Evolutionary conservation across 2,113 vertebrate genomes (phyloP), one percentile per base, ranked within the genome.

Genomic region (Dasyprocta punctata): DNA sequence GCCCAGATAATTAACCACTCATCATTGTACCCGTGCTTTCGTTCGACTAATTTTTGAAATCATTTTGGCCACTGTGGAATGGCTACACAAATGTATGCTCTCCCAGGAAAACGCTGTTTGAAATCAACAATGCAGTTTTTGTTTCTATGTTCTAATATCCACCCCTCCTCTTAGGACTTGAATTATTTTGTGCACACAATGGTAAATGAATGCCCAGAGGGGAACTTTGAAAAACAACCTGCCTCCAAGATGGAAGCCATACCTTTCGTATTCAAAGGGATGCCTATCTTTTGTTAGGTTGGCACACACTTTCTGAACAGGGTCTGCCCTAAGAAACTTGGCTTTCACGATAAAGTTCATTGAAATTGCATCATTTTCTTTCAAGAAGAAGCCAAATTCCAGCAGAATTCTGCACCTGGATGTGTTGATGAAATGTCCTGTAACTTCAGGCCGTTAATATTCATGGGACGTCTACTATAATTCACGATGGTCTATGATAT

Each of bases 401-500:
- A 12, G 98, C 97, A 97, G 98, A 98, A 96, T 98, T 98, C 98
- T 98, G 98, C 97, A 98, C 98, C 98, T 98, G 98, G 96, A 96
- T 98, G 93, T 97, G 96, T 94, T 98, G 98, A 99, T 99, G 98
- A 98, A 99, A 98, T 94, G 97, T 97, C 97, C 89, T 98, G 97
- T 98, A 98, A 98, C 97, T 93, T 97, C 97, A 97, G 95, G 93
- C 97, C 97, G 98, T 99, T 99, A 99, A 98, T 99, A 99, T 99
- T 99, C 98, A 99, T 98, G 94, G 98, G 71, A 81, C 98, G 98
- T 98, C 96, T 98, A 98, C 98, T 98, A 98, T 99, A 99, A 99
- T 98, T 99, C 98, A 98, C 98, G 97, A 98, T 98, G 98, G 98
- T 97, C 97, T 98, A 93, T 99, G 98, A 99, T 99, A 97, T 98